Evolutionary conservation across 1,140 invertebrate species (phyloP).

Genomic region (Drosophila rhopaloa): DNA sequence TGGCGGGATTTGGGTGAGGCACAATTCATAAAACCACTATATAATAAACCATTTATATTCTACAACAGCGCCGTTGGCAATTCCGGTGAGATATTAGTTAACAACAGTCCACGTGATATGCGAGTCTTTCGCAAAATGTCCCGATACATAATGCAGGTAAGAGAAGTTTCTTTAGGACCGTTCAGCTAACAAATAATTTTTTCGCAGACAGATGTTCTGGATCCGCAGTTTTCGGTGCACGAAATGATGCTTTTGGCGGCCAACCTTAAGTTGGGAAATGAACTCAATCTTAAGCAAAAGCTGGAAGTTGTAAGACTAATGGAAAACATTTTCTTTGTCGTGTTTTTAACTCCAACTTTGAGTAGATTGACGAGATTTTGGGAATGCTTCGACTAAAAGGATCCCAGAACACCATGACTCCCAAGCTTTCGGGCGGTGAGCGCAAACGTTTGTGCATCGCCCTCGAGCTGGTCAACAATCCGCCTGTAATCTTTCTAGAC

Average conservation of each 20-base stretch:
- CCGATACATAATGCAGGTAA: constrained; percentile 95
- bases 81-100: constrained; percentile 89
- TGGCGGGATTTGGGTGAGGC: constrained; percentile 93
- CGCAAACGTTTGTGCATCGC: constrained; percentile 96
- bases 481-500: constrained; percentile 94
- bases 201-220: constrained; percentile 90
- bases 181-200: background rate
- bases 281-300: constrained; percentile 88
- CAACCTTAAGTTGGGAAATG: constrained; percentile 92
- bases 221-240: constrained; percentile 92
- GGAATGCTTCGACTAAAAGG: constrained; percentile 87
- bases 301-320: constrained; percentile 88
- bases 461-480: constrained; percentile 96
- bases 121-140: constrained; percentile 93
- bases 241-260: constrained; percentile 95
- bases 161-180: background rate
- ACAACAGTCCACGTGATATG: constrained; percentile 90
- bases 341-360: background rate
- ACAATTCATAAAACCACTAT: background rate
- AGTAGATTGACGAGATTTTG: constrained; percentile 89
- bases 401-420: constrained; percentile 89
- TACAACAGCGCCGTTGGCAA: constrained; percentile 77
- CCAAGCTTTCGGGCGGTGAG: constrained; percentile 95
- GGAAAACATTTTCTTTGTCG: background rate
- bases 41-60: background rate